Percentiles rank a stretch among this genome's conserved stretches.
Conservation (phyloP, 2,888 invertebrate genomes). For the Maniola hyperantus region DNA sequence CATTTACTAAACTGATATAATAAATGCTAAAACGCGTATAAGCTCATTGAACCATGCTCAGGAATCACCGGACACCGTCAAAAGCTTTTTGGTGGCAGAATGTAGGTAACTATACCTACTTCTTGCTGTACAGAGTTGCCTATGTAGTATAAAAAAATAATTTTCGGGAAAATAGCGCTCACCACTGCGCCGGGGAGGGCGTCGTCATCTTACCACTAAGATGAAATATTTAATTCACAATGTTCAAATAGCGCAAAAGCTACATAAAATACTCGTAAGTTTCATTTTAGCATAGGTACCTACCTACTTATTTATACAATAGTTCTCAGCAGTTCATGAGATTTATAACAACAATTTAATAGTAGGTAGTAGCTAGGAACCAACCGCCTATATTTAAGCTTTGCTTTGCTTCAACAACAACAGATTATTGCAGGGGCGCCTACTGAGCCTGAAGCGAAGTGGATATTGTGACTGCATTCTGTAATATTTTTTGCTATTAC, state of each 20-base stretch:
- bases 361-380: slow-evolving; percentile 36
- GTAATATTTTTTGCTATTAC: slow-evolving; percentile 22
- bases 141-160: too few relatives aligned
- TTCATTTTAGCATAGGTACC: not conserved
- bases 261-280: not conserved
- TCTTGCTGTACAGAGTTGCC: too few relatives aligned
- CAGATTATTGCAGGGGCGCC: slow-evolving; percentile 31
- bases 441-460: slow-evolving; percentile 32
- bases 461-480: slow-evolving; percentile 32
- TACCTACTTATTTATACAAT: not conserved
- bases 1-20: too few relatives aligned
- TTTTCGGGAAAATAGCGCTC: too few relatives aligned
- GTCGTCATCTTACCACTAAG: not conserved
- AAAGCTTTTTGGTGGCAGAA: too few relatives aligned
- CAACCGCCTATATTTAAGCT: slow-evolving; percentile 36
- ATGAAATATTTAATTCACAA: not conserved
- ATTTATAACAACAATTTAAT: slow-evolving; percentile 32
- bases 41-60: too few relatives aligned
- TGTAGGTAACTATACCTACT: too few relatives aligned
- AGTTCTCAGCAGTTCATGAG: slow-evolving; percentile 25
- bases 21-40: too few relatives aligned
- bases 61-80: too few relatives aligned
- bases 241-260: not conserved
- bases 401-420: slow-evolving; percentile 30
- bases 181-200: too few relatives aligned